Conservation (phyloP, 2,888 invertebrate species). For the Laspeyria flexula region DNA sequence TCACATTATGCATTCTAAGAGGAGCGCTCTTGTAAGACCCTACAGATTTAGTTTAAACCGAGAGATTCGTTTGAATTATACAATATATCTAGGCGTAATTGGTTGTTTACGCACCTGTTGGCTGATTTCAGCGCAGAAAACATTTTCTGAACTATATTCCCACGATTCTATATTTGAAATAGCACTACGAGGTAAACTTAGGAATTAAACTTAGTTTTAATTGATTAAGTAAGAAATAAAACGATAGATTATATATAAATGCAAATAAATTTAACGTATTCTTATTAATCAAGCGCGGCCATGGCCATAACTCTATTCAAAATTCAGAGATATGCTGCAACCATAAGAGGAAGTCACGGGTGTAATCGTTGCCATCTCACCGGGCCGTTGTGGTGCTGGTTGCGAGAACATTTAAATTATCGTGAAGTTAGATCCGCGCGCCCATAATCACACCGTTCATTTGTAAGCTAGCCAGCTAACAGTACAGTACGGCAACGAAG, state of each 20-base stretch:
- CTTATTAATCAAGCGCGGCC: conserved; percentile 36
- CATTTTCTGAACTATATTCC: background rate
- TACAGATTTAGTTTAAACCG: conserved; percentile 53
- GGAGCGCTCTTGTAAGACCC: conserved; percentile 48
- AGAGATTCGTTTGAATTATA: conserved; percentile 58
- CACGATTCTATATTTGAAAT: background rate
- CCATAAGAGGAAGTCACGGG: conserved; percentile 80
- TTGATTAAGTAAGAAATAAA: background rate
- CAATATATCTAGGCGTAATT: conserved; percentile 41
- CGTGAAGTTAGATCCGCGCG: conserved; percentile 79
- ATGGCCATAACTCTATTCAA: conserved; percentile 76
- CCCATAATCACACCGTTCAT: conserved; percentile 83
- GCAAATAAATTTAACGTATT: conserved; percentile 16
- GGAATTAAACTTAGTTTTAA: background rate
- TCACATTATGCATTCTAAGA: conserved; percentile 58
- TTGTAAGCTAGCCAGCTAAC: conserved; percentile 80
- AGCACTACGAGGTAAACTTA: background rate
- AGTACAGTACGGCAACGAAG: conserved; percentile 73
- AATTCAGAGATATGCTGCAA: conserved; percentile 69
- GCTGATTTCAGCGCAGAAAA: conserved; percentile 35
- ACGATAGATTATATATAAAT: conserved; percentile 8
- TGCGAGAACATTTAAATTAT: conserved; percentile 84
- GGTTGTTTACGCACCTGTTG: conserved; percentile 50
- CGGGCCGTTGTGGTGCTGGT: conserved; percentile 62
- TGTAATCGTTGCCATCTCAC: conserved; percentile 75